Evolutionary conservation across 2,113 vertebrate species (phyloP), one percentile per base, ranked within the genome.

Genomic region (Aptenodytes patagonicus): DNA sequence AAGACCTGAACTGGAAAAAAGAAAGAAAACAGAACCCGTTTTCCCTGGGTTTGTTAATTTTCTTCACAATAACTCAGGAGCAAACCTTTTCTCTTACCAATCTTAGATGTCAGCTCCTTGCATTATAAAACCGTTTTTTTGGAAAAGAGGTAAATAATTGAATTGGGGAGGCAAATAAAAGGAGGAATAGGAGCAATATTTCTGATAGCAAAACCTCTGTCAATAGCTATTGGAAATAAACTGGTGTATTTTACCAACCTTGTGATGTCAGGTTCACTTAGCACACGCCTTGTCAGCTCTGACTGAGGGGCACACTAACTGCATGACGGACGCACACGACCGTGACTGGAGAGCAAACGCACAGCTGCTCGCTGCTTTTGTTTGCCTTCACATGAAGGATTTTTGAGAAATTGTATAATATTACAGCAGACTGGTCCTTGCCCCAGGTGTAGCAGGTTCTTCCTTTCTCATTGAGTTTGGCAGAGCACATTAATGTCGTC

Each of bases 191-290:
- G 13, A 91, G 46, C 70, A 61, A 0, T 29, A 44, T 31, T 80
- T 90, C 54, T 38, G 62, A 44, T 1, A 55, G 62, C 58, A 85
- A 83, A 89, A 21, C 31, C 40, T 91, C 81, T 61, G 40, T 16
- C 1, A 2, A 24, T 3, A 69, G 73, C 83, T 58, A 13, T 17
- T 73, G 76, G 90, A 78, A 90, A 52, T 51, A 87, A 64, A 58
- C 78, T 80, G 71, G 36, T 80, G 92, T 85, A 52, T 72, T 82
- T 90, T 40, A 78, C 77, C 87, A 26, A 13, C 46, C 79, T 51
- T 66, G 49, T 10, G 65, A 46, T 84, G 96, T 90, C 97, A 84
- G 87, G 47, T 87, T 89, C 3, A 2, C 75, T 97, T 66, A 97
- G 90, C 82, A 22, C 80, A 96, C 0, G 22, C 54, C 79, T 58